phyloP scores from a whole-genome alignment of 2,888 invertebrate species.

The Melinaea menophilus region DNA sequence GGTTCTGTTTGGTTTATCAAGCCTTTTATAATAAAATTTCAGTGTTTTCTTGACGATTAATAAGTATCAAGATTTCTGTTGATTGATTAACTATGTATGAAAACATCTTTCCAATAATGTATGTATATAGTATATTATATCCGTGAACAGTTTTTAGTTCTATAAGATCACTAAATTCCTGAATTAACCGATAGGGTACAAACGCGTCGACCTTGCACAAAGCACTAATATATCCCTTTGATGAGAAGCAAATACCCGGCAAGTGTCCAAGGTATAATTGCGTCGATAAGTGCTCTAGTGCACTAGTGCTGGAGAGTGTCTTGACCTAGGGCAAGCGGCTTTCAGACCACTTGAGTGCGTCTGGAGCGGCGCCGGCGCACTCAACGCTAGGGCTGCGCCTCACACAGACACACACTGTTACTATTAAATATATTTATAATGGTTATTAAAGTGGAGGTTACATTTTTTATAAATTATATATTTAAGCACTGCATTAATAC shows the following conservation, averaged over 20 bases:
- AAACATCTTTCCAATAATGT: neutral
- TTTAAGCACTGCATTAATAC: no score
- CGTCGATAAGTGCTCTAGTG: slow-evolving; percentile 24
- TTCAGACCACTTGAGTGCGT: slow-evolving; percentile 54
- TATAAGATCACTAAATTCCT: slow-evolving; percentile 2
- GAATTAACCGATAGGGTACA: slow-evolving; percentile 5
- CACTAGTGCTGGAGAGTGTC: slow-evolving; percentile 28
- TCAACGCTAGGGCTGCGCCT: slow-evolving; percentile 15
- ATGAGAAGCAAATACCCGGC: slow-evolving; percentile 28
- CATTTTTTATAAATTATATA: no score
- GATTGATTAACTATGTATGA: no score
- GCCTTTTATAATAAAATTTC: no score
- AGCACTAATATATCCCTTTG: slow-evolving; percentile 18
- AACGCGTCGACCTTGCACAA: slow-evolving; percentile 6
- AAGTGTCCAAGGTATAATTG: slow-evolving; percentile 29
- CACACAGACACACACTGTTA: neutral
- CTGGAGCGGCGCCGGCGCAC: slow-evolving; percentile 35
- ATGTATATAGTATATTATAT: neutral
- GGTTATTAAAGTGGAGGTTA: no score
- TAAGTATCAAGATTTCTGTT: no score
- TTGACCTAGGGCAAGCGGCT: slow-evolving; percentile 38
- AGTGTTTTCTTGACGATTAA: no score
- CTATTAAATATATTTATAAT: no score
- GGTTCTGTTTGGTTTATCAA: neutral
- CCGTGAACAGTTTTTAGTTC: neutral